These are phyloP conservation scores for Axinella damicornis DNA, from an alignment of 37 sponge, comb jelly and placozoan genomes.

Conservation along the genomic window DNA sequence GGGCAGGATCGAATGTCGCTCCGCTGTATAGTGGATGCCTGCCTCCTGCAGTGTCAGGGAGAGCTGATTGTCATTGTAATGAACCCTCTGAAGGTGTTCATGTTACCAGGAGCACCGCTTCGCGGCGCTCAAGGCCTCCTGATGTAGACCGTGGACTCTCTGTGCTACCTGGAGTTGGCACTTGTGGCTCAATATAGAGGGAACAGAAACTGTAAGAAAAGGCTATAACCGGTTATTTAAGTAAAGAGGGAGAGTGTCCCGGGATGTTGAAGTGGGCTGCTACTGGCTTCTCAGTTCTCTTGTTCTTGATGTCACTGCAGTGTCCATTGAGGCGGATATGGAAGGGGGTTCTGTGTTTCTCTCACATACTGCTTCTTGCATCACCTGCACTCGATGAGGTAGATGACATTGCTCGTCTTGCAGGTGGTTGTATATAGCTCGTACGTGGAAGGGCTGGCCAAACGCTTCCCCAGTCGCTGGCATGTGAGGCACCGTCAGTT, in stretches of 20 bases:
- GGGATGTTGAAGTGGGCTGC: background rate
- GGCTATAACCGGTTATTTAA: background rate
- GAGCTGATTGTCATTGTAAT: too few relatives aligned
- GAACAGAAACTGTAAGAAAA: too few relatives aligned
- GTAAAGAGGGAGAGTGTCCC: background rate
- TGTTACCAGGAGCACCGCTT: too few relatives aligned
- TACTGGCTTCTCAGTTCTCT: background rate
- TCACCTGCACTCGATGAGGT: constrained; percentile 2
- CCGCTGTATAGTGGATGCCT: too few relatives aligned
- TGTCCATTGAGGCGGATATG: constrained; percentile 10
- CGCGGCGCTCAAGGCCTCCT: too few relatives aligned
- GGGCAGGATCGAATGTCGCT: too few relatives aligned
- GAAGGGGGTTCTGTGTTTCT: constrained; percentile 19
- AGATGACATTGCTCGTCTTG: constrained; percentile 3
- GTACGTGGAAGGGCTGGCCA: background rate
- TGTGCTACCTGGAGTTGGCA: too few relatives aligned
- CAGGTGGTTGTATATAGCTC: constrained; percentile 19
- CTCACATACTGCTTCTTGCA: constrained; percentile 20
- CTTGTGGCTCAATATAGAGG: too few relatives aligned
- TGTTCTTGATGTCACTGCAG: constrained; percentile 1
- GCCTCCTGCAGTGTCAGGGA: too few relatives aligned
- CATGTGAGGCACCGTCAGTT: background rate
- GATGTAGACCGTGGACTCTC: too few relatives aligned
- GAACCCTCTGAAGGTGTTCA: too few relatives aligned
- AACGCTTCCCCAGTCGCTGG: background rate